Base-by-base conservation (phyloP, 2,113 vertebrate genomes). In the Sphaerodactylus townsendi region DNA sequence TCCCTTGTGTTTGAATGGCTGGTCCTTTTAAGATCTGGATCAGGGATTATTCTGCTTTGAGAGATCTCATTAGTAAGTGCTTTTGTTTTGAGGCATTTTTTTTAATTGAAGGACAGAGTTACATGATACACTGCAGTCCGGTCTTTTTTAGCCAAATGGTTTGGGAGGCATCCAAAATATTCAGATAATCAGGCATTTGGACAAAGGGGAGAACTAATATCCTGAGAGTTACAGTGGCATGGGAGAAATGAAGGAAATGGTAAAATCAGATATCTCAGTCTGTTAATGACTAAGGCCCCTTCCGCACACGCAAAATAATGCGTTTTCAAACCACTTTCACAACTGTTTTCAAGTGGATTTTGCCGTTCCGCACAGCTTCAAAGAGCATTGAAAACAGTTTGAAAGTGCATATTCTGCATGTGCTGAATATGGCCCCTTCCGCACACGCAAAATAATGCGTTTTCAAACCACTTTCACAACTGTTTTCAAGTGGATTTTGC, bases 111-210 rank as follows among this genome's bases (percentile, higher is more conserved):
- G 66, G 41, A 28, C 65, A 41, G 48, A 33, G 74, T 72, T 79
- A 79, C 37, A 85, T 79, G 83, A 85, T 72, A 85, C 33, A 30
- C n/a, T 64, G 37, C 25, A 64, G 68, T 37, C 73, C 53, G 37
- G 30, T 79, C 46, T 72, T 69, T 64, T 62, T 62, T n/a, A 37
- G 68, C 76, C 76, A 85, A 79, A 72, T 79, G 68, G 83, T 68
- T 79, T 85, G 83, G 68, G 76, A 79, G 14, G 33, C n/a, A 21
- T 85, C 68, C 76, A 79, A 79, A 79, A 71, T 85, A 85, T 85
- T 62, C 39, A 84, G 75, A 84, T 84, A 84, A 84, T 84, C 82
- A 84, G 82, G 48, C 82, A 84, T 56, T 70, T 84, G 82, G 65
- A 84, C 64, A 83, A 68, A 56, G 39, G 62, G 35, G 64, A 76